phyloP scores from a whole-genome alignment of 2,888 invertebrate species.

The Tanypteryx hageni region DNA sequence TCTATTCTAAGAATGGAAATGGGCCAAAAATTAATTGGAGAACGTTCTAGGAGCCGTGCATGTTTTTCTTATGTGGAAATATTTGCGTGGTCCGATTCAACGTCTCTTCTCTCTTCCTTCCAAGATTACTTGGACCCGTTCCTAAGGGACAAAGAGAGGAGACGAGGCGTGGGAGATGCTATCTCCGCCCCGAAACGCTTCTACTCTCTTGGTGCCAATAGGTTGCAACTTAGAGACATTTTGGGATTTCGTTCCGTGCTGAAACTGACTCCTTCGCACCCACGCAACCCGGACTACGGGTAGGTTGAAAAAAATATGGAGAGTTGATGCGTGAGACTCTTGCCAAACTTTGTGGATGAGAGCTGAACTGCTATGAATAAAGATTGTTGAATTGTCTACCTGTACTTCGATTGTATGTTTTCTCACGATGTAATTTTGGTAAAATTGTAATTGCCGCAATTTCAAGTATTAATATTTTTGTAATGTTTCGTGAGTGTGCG shows the following conservation, averaged over 20 bases:
- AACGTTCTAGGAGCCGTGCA: not conserved
- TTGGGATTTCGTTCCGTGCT: conserved; percentile 86
- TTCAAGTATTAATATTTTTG: no score
- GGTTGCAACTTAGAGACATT: conserved; percentile 74
- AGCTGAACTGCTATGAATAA: no score
- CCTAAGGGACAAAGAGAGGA: conserved; percentile 74
- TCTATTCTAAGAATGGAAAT: not conserved
- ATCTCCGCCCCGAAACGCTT: not conserved
- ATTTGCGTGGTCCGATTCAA: no score
- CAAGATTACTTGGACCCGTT: conserved; percentile 85
- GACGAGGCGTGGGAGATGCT: not conserved
- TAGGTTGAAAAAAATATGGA: conserved; percentile 75
- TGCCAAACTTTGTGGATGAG: no score
- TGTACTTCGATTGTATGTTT: no score
- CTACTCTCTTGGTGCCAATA: conserved; percentile 36
- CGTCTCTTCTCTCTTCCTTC: conserved; percentile 70
- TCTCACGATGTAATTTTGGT: no score
- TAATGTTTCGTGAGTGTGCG: no score
- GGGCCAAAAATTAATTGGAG: not conserved
- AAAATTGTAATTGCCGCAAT: no score
- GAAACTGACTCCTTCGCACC: conserved; percentile 86
- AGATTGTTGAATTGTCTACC: no score
- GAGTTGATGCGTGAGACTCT: no score
- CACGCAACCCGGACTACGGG: conserved; percentile 85
- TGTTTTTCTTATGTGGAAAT: conserved; percentile 27